These are phyloP conservation scores for Antheraea yamamai DNA, from an alignment of 2,888 invertebrate genomes.

Conservation along the genomic window DNA sequence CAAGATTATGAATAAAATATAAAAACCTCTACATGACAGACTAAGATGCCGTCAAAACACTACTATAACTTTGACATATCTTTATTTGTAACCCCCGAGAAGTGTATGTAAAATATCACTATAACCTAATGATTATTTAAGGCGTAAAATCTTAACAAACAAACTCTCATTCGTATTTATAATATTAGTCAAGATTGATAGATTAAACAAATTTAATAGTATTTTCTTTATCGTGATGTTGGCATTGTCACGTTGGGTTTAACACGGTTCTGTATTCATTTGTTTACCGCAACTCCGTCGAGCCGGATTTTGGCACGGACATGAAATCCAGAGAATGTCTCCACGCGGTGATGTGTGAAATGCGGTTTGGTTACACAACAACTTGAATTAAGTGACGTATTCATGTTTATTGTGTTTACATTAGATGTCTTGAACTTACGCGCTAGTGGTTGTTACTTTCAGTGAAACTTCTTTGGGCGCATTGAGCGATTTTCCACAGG, in stretches of 20 bases:
- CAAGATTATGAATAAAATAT: too few relatives aligned
- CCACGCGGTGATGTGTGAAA: slow-evolving; percentile 8
- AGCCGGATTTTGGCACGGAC: slow-evolving; percentile 7
- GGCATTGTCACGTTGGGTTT: background rate
- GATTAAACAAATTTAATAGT: background rate
- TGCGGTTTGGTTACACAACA: slow-evolving; percentile 2
- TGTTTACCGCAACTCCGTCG: slow-evolving; percentile 3
- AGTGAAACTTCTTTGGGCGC: background rate
- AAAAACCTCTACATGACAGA: too few relatives aligned
- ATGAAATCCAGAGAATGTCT: slow-evolving; percentile 8
- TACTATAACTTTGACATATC: too few relatives aligned
- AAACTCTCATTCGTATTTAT: too few relatives aligned
- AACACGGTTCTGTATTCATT: background rate
- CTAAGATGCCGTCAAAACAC: too few relatives aligned
- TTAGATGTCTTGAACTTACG: background rate
- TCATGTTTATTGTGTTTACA: background rate
- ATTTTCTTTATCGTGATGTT: background rate
- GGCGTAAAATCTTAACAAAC: too few relatives aligned
- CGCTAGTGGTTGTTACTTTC: background rate
- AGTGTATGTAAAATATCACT: too few relatives aligned
- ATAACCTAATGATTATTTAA: too few relatives aligned
- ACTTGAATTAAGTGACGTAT: background rate
- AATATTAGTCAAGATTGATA: too few relatives aligned
- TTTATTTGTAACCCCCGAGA: too few relatives aligned
- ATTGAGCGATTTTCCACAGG: too few relatives aligned